These are phyloP conservation scores for Microtus ochrogaster DNA, from an alignment of 2,113 vertebrate species.

Conservation along the genomic window DNA sequence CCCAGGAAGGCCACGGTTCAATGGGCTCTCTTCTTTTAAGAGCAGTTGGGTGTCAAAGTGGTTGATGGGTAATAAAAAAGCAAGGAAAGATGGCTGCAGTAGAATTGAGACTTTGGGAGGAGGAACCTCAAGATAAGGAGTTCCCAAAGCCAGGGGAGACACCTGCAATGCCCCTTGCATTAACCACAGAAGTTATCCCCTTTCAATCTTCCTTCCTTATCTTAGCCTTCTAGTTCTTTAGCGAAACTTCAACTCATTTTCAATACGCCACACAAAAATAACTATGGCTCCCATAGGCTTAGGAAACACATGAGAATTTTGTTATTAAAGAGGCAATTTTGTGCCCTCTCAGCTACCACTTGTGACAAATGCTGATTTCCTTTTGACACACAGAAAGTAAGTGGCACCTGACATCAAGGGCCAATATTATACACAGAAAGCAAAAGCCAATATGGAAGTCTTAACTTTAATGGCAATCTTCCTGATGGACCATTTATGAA, in stretches of 20 bases:
- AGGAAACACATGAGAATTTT: slow-evolving; percentile 38
- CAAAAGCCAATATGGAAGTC: background rate
- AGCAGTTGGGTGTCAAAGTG: background rate
- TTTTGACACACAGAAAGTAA: slow-evolving; percentile 47
- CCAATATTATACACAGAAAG: background rate
- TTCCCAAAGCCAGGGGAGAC: background rate
- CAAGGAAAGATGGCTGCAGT: background rate
- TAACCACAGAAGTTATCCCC: background rate
- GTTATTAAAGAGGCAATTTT: slow-evolving; percentile 31
- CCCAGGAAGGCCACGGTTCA: background rate
- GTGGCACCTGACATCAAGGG: slow-evolving; percentile 10
- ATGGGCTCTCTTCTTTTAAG: background rate
- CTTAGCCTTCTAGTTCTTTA: slow-evolving; percentile 4
- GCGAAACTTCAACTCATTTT: background rate
- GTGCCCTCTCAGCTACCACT: background rate
- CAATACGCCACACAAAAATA: slow-evolving; percentile 39
- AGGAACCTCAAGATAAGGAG: background rate
- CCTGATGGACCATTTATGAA: background rate
- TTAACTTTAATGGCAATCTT: background rate
- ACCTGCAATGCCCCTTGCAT: background rate
- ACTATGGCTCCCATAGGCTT: background rate
- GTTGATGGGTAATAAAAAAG: background rate
- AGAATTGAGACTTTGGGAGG: background rate
- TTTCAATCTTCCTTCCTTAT: background rate
- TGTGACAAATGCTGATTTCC: background rate